phyloP scores from a whole-genome alignment of 2,797 vertebrate species.

The Takifugu ocellatus region DNA sequence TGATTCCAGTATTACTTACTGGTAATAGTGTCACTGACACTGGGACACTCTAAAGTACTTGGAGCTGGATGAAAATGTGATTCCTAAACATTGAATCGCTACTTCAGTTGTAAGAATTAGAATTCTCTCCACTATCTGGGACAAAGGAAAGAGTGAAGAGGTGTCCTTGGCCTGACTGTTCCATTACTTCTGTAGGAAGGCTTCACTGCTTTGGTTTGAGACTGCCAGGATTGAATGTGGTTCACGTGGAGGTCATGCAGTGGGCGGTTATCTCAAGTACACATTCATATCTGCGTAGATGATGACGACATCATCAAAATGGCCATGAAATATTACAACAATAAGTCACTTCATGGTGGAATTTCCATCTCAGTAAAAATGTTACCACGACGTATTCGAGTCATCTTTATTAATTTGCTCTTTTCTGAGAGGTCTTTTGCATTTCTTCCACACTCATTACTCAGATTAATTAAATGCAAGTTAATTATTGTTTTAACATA shows the following conservation, averaged over 20 bases:
- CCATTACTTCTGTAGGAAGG: slow-evolving; percentile 23
- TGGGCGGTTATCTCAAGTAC: slow-evolving; percentile 46
- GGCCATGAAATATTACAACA: slow-evolving; percentile 7
- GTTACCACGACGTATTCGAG: too few species aligned
- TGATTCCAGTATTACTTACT: not conserved
- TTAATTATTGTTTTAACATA: too few species aligned
- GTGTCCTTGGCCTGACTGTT: slow-evolving; percentile 31
- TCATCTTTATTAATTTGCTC: too few species aligned
- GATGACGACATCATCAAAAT: slow-evolving; percentile 13
- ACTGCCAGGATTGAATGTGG: slow-evolving; percentile 26
- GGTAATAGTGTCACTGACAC: not conserved
- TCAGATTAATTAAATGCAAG: too few species aligned
- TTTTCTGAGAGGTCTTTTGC: too few species aligned
- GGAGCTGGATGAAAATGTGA: not conserved
- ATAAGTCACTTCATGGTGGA: not conserved
- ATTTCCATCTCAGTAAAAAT: too few species aligned
- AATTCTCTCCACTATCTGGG: slow-evolving; percentile 2
- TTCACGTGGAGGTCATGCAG: slow-evolving; percentile 45
- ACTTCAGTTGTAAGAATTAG: not conserved
- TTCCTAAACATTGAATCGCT: not conserved
- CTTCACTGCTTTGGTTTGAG: slow-evolving; percentile 33
- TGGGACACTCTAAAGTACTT: not conserved
- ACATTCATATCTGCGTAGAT: slow-evolving; percentile 37
- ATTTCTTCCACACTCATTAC: too few species aligned
- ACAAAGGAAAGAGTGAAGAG: slow-evolving; percentile 7